phyloP scores from a whole-genome alignment of 2,113 vertebrate species.

The Anoura caudifer region DNA sequence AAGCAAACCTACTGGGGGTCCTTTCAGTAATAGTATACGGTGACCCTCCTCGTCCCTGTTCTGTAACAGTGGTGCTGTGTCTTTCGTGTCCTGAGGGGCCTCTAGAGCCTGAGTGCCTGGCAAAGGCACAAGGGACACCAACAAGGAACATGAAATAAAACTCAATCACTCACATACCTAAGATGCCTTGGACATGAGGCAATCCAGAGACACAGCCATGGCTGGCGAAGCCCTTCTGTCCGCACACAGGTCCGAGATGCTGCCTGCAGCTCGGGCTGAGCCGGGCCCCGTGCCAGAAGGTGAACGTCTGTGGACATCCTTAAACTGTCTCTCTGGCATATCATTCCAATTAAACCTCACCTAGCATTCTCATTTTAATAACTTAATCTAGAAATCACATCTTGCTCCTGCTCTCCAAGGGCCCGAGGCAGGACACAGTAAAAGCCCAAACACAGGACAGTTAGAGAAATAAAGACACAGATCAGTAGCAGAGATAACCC shows the following conservation, averaged over 20 bases:
- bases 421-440: neutral
- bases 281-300: neutral
- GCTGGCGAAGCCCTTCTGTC: neutral
- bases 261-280: neutral
- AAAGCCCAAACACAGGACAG: neutral
- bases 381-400: conserved; percentile 51
- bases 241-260: neutral
- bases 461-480: conserved; percentile 53
- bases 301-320: neutral
- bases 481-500: conserved; percentile 17
- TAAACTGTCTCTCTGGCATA: neutral
- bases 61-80: neutral
- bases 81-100: neutral
- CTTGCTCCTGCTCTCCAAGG: conserved; percentile 15
- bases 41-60: too few relatives aligned
- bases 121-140: neutral
- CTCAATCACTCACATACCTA: neutral
- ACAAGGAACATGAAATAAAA: neutral
- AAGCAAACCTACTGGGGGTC: too few relatives aligned
- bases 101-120: neutral
- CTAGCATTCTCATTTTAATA: conserved; percentile 38
- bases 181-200: neutral
- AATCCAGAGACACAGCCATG: neutral
- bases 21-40: too few relatives aligned
- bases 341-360: conserved; percentile 23